Percentiles rank a stretch among this genome's conserved stretches.
Conservation (phyloP, 2,113 vertebrate species). For the Nestor notabilis region DNA sequence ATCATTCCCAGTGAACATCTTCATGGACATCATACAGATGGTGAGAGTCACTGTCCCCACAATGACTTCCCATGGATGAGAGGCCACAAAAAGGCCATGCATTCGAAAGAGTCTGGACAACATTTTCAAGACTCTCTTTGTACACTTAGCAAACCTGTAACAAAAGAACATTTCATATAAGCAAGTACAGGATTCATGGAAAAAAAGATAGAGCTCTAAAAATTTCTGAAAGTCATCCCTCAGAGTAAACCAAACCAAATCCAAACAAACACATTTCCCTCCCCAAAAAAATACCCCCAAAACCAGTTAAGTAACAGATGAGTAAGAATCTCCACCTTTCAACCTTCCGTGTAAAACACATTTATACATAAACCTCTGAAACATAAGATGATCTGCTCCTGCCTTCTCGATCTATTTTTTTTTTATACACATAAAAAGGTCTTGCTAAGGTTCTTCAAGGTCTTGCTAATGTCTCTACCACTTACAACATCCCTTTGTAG, state of each 20-base stretch:
- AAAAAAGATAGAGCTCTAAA: not conserved
- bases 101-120: slow-evolving; percentile 43
- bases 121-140: not conserved
- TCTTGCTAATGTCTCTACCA: not conserved
- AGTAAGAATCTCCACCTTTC: not conserved
- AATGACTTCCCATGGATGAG: slow-evolving; percentile 45
- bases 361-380: not conserved
- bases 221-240: not conserved
- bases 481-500: not conserved
- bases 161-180: not conserved
- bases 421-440: not conserved
- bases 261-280: not conserved
- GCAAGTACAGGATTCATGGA: not conserved
- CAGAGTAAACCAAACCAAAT: not conserved
- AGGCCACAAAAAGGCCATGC: slow-evolving; percentile 43
- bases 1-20: slow-evolving; percentile 49
- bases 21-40: slow-evolving; percentile 51
- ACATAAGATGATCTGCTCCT: not conserved
- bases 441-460: not conserved
- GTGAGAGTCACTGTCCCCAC: slow-evolving; percentile 45
- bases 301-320: not conserved
- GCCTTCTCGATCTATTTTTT: not conserved
- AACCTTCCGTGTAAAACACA: not conserved
- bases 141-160: not conserved
- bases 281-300: not conserved